These are phyloP conservation scores for Fulica atra DNA, from an alignment of 2,113 vertebrate species.

Conservation along the genomic window DNA sequence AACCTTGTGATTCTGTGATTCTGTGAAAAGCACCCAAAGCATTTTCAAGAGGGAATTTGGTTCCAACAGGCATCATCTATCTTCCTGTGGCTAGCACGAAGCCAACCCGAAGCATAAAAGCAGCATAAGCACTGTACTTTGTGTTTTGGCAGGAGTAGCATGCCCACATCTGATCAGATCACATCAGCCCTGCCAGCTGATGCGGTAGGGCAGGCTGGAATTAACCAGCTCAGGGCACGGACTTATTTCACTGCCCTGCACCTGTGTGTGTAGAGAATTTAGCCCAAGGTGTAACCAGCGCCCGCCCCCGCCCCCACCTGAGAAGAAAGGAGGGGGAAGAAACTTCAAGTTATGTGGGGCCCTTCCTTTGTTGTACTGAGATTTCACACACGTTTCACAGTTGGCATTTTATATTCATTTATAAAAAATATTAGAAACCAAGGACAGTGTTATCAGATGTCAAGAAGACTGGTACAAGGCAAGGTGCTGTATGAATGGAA, in stretches of 20 bases:
- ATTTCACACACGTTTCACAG: neutral
- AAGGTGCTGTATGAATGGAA: neutral
- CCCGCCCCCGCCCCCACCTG: too few relatives aligned
- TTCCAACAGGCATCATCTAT: slow-evolving; percentile 29
- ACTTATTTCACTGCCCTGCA: neutral
- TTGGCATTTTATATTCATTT: neutral
- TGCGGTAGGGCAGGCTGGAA: slow-evolving; percentile 24
- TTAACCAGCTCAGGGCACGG: slow-evolving; percentile 13
- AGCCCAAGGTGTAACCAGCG: neutral
- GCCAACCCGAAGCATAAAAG: slow-evolving; percentile 50
- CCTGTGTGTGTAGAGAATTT: neutral
- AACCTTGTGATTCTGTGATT: too few relatives aligned
- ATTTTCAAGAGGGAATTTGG: slow-evolving; percentile 15
- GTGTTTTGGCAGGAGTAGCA: slow-evolving; percentile 56
- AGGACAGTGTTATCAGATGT: neutral
- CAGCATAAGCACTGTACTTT: slow-evolving; percentile 58
- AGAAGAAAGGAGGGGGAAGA: neutral
- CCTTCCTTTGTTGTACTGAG: neutral
- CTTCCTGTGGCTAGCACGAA: slow-evolving; percentile 29
- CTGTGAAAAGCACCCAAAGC: neutral
- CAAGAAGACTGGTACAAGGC: neutral
- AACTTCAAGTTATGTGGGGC: neutral
- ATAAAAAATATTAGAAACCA: neutral
- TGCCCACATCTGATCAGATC: slow-evolving; percentile 61
- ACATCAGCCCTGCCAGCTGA: slow-evolving; percentile 64